Base-by-base conservation (phyloP, 2,113 vertebrate genomes). In the Anoura caudifer region DNA sequence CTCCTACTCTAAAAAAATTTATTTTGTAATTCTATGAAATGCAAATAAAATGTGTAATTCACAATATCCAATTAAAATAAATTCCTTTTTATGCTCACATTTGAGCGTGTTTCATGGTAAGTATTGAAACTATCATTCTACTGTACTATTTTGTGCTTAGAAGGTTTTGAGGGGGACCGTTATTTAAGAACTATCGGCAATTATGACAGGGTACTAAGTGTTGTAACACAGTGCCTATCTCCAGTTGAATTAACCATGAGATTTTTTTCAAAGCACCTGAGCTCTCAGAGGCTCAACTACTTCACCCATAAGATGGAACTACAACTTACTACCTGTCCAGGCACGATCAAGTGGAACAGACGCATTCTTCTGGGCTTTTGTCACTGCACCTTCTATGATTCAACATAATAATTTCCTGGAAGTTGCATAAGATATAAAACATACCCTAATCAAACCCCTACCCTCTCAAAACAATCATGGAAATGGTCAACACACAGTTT, bases 371-470 rank as follows among this genome's bases (percentile, higher is more conserved):
- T 15, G 6, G 20, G 2, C 16, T 86, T 31, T 85, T 85, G 19
- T 4, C 38, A 86, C 10, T 0, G 12, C 93, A 41, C 52, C 24
- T 77, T 70, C 3, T 47, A 17, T 41, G 4, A 85, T 52, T 90
- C 52, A 81, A 95, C 26, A 50, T 63, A 84, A 67, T 33, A 84
- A 45, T 76, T 89, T 69, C 28, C 14, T 91, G 52, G 26, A 96
- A 89, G 20, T 79, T 47, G 0, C 26, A 69, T 85, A 70, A 86
- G 65, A 70, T 77, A 47, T 22, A 43, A 82, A 90, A 91, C 2
- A 11, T n/a, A 43, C 2, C 2, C 3, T 50, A 65, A 75, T 3
- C 20, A 89, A 47, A 20, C 13, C 2, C 2, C 1, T 1, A 8
- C 0, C 12, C 9, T 7, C 5, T 50, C 28, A 41, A 70, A 91